Base-by-base conservation (phyloP, 2,888 invertebrate genomes). In the Cynaeus angustus region DNA sequence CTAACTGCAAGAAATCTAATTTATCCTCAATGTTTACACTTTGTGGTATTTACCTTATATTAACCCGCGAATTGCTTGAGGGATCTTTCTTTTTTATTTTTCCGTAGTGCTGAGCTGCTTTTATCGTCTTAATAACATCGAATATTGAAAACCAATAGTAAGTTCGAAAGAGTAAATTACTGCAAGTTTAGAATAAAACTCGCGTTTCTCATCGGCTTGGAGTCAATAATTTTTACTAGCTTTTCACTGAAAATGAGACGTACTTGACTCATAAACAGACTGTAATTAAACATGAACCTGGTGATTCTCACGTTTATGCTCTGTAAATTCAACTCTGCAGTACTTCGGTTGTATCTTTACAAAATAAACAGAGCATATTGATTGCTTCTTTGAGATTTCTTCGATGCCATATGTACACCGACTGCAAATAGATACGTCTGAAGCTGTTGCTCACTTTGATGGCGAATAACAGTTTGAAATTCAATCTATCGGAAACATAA, bases 401-500 rank as follows among this genome's bases (percentile, higher is more conserved):
- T 7, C 6, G 5, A 8, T 10, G 30, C 52, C 52, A 52, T 30
- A 52, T 28, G 52, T n/a, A 16, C 48, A n/a, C 10, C 37, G 10
- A 3, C 9, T 53, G 33, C 53, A 30, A 53, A 53, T 53, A 30
- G 26, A 53, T 8, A 33, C 37, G 37, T 53, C 14, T 6, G n/a
- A 43, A 50, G 28, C 16, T 28, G 48, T 50, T 50, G 28, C 21
- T 50, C 10, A 21, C 10, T 50, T 26, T 26, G 26, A 21, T 50
- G 28, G 48, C 10, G 28, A 28, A 28, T 59, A 46, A 14, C 45
- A 28, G 12, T 46, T 59, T 13, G 59, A 59, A 59, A 59, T 59
- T 59, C 59, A 59, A 59, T 59, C 59, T 30, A 46, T 46, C 45
- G 59, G 59, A 46, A 59, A 26, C 46, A 33, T 59, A 59, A 59